Percentiles rank a stretch among this genome's conserved stretches.
These are phyloP conservation scores for Anastrepha ludens DNA, from an alignment of 1,140 invertebrate species.

Conservation along the genomic window DNA sequence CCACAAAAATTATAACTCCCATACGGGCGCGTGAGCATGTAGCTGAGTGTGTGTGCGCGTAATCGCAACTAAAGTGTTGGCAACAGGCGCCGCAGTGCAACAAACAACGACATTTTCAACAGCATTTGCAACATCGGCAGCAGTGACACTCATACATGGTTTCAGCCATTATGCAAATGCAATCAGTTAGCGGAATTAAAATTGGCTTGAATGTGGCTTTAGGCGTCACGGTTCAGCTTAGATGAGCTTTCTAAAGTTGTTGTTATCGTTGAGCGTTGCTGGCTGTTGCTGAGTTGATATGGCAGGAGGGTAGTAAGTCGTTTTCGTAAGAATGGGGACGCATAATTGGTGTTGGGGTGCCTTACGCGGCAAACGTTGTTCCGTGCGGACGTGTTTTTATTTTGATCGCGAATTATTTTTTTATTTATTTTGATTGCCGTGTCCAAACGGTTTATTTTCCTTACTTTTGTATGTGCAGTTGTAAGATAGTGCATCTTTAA, in stretches of 20 bases:
- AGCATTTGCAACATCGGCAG: slow-evolving; percentile 38
- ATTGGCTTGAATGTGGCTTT: slow-evolving; percentile 46
- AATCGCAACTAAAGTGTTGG: background rate
- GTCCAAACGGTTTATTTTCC: too few relatives aligned
- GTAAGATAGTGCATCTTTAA: too few relatives aligned
- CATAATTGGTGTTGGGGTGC: too few relatives aligned
- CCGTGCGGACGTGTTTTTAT: too few relatives aligned
- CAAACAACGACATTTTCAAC: slow-evolving; percentile 26
- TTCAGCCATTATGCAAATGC: slow-evolving; percentile 46
- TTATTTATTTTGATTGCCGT: too few relatives aligned
- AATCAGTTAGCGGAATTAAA: slow-evolving; percentile 44
- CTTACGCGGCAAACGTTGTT: too few relatives aligned
- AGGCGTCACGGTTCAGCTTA: background rate
- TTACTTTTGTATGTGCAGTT: too few relatives aligned
- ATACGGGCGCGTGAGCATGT: background rate
- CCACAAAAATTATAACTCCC: slow-evolving; percentile 34
- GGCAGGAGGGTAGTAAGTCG: too few relatives aligned
- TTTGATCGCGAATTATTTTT: too few relatives aligned
- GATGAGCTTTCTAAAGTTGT: slow-evolving; percentile 89
- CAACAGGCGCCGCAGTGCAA: background rate
- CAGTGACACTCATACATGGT: slow-evolving; percentile 10
- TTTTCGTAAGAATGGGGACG: too few relatives aligned
- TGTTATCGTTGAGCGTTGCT: slow-evolving; percentile 80
- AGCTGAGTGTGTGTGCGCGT: background rate
- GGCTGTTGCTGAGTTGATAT: background rate